Base-by-base conservation (phyloP, 2,113 vertebrate species). In the Azemiops feae region DNA sequence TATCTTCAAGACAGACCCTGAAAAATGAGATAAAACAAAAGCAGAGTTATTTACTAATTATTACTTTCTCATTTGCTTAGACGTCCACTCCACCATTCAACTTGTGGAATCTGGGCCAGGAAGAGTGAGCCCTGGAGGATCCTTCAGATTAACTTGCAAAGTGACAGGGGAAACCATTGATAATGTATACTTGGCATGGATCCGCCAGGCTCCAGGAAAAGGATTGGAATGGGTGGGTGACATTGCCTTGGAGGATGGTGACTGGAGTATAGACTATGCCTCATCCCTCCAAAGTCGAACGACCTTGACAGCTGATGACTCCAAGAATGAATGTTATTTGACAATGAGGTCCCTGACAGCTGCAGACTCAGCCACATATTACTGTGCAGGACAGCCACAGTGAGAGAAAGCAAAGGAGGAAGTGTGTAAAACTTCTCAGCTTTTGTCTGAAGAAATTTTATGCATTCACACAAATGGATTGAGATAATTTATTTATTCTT, bases 181-280 rank as follows among this genome's bases (percentile, higher is more conserved):
- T 10, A 64, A 2, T 50, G 3, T 5, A n/a, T 30, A 1, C 8
- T 94, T 91, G 91, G 57, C 54, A 4, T 53, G 91, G 86, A 39
- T 88, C 60, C 30, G 74, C 6, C 53, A 64, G 18, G 23, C 47
- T 53, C 60, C 58, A 11, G 50, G 85, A 45, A 88, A 93, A 92
- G 64, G 85, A 34, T 27, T 94, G 85, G 93, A 91, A 90, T 90
- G 91, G 55, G 5, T 39, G 20, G 95, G 94, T 34, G 58, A 85
- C 74, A 92, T 93, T 2, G 20, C 6, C 12, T 86, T 88, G 88
- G 0, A 0, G 4, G 2, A 43, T 9, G n/a, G 0, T 1, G 27
- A 14, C 4, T 47, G 60, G 45, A 52, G 1, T 0, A 85, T 10
- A 43, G 5, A 0, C 52, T 94, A 89, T 27, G 18, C 18, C 45